Base-by-base conservation (phyloP, 2,113 vertebrate genomes). In the Anguilla japonica region DNA sequence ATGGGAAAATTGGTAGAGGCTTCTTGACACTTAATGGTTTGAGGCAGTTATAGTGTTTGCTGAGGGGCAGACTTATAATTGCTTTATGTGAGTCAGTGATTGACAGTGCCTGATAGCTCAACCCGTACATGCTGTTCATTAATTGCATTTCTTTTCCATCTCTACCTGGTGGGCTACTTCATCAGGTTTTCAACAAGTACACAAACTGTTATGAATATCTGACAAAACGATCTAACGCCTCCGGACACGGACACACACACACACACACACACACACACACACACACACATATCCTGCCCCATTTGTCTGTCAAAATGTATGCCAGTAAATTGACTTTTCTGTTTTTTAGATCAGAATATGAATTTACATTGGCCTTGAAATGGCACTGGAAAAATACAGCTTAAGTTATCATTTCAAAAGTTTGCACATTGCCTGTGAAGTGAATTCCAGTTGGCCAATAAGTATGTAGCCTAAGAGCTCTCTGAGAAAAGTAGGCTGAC, bases 361-460 rank as follows among this genome's bases (percentile, higher is more conserved):
- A 20, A 87, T 91, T 93, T 92, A 92, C 57, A 41, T 91, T 93
- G 92, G 91, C 90, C 14, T 0, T 26, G 50, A 57, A 41, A 26
- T 71, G n/a, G 81, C 13, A 83, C 79, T 41, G 67, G 83, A 83
- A 79, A 86, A 85, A 91, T 89, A 90, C 87, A 80, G 85, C 82
- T 91, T 46, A 56, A 87, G 90, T 87, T 86, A 63, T 89, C 85
- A 80, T 84, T 87, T 50, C 79, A 71, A 60, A 41, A 85, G 40
- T 15, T 41, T 41, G 26, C 29, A 14, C 40, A 29, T 26, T 50
- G 14, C 75, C 43, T 5, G 16, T 71, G 26, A 56, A 80, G 34
- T 79, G 0, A 41, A 81, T 41, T 39, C 75, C 75, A 34, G 29
- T 13, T 22, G 20, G 20, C 39, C 84, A 57, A 34, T 29, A 39